Evolutionary conservation across 2,797 vertebrate species (phyloP).

Genomic region (Chrosomus eos): DNA sequence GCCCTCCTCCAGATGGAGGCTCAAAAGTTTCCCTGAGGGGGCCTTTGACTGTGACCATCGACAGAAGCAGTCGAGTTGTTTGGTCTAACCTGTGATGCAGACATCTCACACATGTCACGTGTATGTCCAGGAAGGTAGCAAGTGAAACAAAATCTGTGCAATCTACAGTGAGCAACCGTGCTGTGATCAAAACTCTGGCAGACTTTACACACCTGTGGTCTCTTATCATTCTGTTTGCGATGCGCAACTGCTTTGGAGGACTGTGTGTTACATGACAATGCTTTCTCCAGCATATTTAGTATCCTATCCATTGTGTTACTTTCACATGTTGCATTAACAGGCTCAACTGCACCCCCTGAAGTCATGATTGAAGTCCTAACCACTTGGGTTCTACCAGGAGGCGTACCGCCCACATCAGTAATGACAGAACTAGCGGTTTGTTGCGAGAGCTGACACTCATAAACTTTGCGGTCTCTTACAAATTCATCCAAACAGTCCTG

Average conservation of each 20-base stretch:
- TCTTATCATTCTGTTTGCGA: neutral
- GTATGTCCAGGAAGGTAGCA: slow-evolving; percentile 5
- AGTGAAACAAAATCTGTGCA: neutral
- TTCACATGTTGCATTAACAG: neutral
- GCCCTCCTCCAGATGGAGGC: slow-evolving; percentile 23
- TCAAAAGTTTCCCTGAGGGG: slow-evolving; percentile 2
- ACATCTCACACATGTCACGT: neutral
- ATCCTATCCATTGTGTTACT: neutral
- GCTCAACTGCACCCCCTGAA: neutral
- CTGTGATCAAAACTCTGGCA: neutral
- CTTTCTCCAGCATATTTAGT: neutral
- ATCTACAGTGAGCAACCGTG: slow-evolving; percentile 2
- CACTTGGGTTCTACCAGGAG: neutral
- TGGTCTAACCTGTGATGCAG: neutral
- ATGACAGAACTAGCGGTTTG: neutral
- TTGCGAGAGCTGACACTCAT: slow-evolving; percentile 4
- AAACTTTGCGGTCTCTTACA: too few relatives aligned
- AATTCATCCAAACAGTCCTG: too few relatives aligned
- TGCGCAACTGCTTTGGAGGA: neutral
- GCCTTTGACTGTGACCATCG: neutral
- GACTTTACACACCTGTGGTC: neutral
- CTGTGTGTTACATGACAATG: slow-evolving; percentile 8
- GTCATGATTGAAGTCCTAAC: neutral
- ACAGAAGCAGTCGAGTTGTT: neutral
- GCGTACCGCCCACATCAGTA: neutral